Conservation (phyloP, 2,888 invertebrate genomes). For the Aleiodes testaceus region DNA sequence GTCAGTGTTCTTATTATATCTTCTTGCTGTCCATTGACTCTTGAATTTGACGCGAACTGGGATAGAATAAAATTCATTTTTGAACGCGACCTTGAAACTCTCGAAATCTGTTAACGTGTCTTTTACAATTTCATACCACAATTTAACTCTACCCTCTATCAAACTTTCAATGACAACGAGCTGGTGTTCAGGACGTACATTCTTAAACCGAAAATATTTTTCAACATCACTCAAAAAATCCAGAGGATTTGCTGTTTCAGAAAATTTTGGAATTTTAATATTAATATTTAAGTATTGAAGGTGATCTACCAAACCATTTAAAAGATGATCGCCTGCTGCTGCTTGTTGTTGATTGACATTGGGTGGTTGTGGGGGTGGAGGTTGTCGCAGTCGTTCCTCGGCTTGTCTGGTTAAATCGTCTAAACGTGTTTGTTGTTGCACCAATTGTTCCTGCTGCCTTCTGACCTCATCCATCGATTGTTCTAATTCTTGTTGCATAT, state of each 20-base stretch:
- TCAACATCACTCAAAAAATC: constrained; percentile 28
- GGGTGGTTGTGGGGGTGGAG: background rate
- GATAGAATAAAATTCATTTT: constrained; percentile 42
- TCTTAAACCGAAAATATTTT: constrained; percentile 10
- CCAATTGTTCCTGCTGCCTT: constrained; percentile 2
- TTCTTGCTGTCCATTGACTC: constrained; percentile 30
- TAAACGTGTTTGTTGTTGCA: background rate
- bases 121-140: constrained; percentile 33
- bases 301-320: constrained; percentile 40
- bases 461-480: constrained; percentile 9
- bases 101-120: constrained; percentile 26
- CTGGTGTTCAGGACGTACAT: constrained; percentile 15
- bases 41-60: constrained; percentile 37
- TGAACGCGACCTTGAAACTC: constrained; percentile 31
- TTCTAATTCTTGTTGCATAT: constrained; percentile 7
- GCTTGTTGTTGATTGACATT: background rate
- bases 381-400: background rate
- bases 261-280: constrained; percentile 39
- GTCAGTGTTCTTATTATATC: constrained; percentile 29
- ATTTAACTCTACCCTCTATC: constrained; percentile 22
- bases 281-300: constrained; percentile 40
- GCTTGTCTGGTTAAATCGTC: background rate
- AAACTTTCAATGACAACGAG: constrained; percentile 18
- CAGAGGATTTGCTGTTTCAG: constrained; percentile 34
- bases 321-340: constrained; percentile 18